Evolutionary conservation across 2,888 invertebrate species (phyloP).

Genomic region (Pomacea canaliculata): DNA sequence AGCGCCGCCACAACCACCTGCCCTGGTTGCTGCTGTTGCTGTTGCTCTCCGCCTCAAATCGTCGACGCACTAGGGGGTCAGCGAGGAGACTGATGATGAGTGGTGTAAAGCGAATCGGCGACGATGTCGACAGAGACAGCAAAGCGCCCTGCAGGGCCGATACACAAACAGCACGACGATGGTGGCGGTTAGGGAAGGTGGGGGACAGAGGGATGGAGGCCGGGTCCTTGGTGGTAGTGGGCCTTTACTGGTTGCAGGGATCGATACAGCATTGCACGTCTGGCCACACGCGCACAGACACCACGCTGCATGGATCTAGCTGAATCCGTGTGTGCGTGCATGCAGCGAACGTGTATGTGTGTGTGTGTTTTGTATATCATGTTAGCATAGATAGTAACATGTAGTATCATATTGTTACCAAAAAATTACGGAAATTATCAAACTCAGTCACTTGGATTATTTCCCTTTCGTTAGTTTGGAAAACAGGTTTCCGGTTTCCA

Average conservation of each 20-base stretch:
- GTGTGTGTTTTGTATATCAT: too few species aligned
- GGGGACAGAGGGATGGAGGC: background rate
- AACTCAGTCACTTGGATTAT: too few species aligned
- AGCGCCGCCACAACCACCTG: slow-evolving; percentile 3
- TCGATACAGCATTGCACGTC: background rate
- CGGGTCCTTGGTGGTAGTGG: slow-evolving; percentile 1
- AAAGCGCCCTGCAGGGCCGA: background rate
- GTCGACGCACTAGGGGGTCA: background rate
- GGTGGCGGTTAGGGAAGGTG: slow-evolving; percentile 4
- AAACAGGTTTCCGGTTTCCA: background rate
- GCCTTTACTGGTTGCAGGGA: slow-evolving; percentile 4
- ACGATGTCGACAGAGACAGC: too few species aligned
- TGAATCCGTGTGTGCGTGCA: background rate
- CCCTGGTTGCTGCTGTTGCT: too few species aligned
- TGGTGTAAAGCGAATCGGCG: background rate
- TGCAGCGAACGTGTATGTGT: background rate
- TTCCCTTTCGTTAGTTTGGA: too few species aligned
- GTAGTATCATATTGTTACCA: too few species aligned
- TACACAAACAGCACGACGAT: background rate
- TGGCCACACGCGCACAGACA: slow-evolving; percentile 9
- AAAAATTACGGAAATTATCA: too few species aligned
- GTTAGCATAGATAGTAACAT: too few species aligned
- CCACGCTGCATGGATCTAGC: background rate
- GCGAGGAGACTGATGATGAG: background rate
- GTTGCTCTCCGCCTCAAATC: too few species aligned